Base-by-base conservation (phyloP, 2,113 vertebrate genomes). In the Labeo rohita region DNA sequence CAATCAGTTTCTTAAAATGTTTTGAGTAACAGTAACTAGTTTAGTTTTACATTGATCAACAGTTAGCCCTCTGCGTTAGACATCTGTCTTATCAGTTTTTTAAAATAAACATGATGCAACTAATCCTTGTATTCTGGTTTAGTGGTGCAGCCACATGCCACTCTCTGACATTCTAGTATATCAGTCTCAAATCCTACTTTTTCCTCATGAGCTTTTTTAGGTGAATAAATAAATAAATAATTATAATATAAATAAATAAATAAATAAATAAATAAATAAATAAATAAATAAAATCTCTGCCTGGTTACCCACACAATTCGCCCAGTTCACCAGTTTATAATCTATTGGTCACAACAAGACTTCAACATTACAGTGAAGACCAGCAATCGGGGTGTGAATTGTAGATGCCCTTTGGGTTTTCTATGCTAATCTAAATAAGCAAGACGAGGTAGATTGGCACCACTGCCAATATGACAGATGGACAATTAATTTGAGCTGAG, bases 401-500 rank as follows among this genome's bases (percentile, higher is more conserved):
- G 79, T 49, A 87, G 76, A 83, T 59, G 85, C 85, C 89, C 87
- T 86, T 84, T 85, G 80, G 85, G 86, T 85, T 86, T 93, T 92
- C 91, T 92, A 92, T 89, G 91, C 92, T 93, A 92, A 94, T 94
- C 93, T 93, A 89, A 89, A 85, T 81, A 86, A 78, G 70, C 79
- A 79, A 80, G 85, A 86, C 65, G 56, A 84, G 88, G 86, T 84
- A 83, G 82, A 84, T 68, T 82, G 80, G 66, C 78, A 79, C 70
- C 23, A 68, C 87, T 94, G 95, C 93, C 92, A 94, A 92, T 63
- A 89, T 92, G 92, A 94, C 95, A 95, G 94, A 95, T 95, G 95
- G 95, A 93, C 93, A 92, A 91, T 94, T 94, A 95, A 94, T 94
- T 92, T 91, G 90, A 93, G 93, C 92, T 93, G 92, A 91, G 89